Conservation (phyloP, 1,140 invertebrate genomes). For the Tribolium madens region DNA sequence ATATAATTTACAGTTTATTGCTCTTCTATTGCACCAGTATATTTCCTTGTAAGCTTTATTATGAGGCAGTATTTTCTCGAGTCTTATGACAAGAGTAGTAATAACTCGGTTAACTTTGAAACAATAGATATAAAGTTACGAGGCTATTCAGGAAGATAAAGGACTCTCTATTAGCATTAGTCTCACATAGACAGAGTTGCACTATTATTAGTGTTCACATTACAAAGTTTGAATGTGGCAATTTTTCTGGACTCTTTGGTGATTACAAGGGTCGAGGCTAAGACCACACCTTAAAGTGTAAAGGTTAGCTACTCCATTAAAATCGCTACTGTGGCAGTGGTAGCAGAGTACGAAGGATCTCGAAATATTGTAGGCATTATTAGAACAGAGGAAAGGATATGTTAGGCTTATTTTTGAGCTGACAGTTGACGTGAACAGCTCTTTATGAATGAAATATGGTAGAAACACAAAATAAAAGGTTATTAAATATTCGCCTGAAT, state of each 20-base stretch:
- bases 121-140: background rate
- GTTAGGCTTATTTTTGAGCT: conserved; percentile 16
- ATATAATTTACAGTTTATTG: background rate
- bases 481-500: background rate
- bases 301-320: background rate
- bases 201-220: background rate
- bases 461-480: background rate
- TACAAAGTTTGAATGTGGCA: background rate
- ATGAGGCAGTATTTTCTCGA: background rate
- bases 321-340: background rate
- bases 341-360: background rate
- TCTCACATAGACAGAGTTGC: background rate
- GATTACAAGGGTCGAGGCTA: background rate
- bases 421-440: background rate
- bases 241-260: background rate
- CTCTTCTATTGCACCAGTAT: background rate
- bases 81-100: background rate
- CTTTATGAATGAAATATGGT: conserved; percentile 8
- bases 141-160: background rate
- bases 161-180: background rate
- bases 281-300: background rate
- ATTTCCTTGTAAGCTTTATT: background rate
- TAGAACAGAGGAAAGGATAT: conserved; percentile 13
- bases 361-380: conserved; percentile 11
- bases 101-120: background rate